Base-by-base conservation (phyloP, 2,113 vertebrate species). In the Hypanus sabinus region DNA sequence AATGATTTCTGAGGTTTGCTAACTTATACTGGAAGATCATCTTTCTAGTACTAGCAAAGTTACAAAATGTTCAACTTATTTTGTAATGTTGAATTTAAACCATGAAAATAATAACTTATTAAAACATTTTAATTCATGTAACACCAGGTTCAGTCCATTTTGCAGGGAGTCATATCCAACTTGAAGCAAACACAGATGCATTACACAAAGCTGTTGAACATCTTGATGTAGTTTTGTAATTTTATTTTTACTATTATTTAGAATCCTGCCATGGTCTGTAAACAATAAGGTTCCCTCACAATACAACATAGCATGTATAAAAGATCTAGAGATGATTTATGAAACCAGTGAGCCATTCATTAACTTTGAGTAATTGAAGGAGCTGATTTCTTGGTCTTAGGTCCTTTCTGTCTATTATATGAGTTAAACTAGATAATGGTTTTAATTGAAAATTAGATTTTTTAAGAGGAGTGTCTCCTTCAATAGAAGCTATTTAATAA, bases 401-500 rank as follows among this genome's bases (percentile, higher is more conserved):
- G 60, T 90, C 57, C 85, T 36, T 65, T 1, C 85, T 90, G 60
- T 90, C 60, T 62, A 30, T 90, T 90, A 90, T 18, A 5, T 62
- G n/a, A 65, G 20, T 60, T 30, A 90, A 90, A 90, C 60, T 33
- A 2, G 57, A 65, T 11, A 62, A 65, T 65, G 85, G 30, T 90
- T 68, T 90, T 90, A 65, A 90, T 90, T 90, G 30, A 90, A 90
- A 68, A 90, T 90, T 90, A 65, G 57, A 33, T 88, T 62, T 62
- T 88, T 60, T n/a, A 65, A 57, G 55, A 85, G 46, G 27, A 14
- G 20, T 30, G 83, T 87, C 83, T 27, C 22, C 83, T 62, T 55
- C 65, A 65, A 90, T 65, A 65, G 30, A 90, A 90, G 85, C 60
- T 33, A 88, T 90, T 90, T 65, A 88, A 68, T 90, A 65, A 90